Base-by-base conservation (phyloP, 1,140 invertebrate genomes). In the Himalopsyche phryganea region DNA sequence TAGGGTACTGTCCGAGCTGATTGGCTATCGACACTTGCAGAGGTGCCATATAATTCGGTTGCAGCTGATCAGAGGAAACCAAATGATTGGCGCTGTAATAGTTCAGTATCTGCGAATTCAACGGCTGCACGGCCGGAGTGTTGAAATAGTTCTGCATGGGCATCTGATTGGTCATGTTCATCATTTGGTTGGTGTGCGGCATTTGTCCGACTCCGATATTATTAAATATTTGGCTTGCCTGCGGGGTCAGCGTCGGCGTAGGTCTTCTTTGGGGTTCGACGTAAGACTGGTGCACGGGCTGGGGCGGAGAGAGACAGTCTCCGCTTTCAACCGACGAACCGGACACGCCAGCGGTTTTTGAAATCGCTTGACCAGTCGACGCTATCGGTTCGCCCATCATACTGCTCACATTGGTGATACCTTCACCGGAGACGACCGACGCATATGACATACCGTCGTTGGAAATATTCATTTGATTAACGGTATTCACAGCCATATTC, bases 1-100 rank as follows among this genome's bases (percentile, higher is more conserved):
- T 52, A 1, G 50, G 20, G 35, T 58, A 63, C 14, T 50, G 50
- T 1, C 56, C 57, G 0, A 64, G 45, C 20, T 57, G 58, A 13
- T 60, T 60, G 19, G 62, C 50, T 35, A 64, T 64, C 0, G 62
- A 64, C 11, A 64, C 62, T 40, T 64, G 62, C 44, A 64, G 20
- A 6, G 62, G 62, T 0, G 57, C 54, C 58, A 64, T 64, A 38
- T 60, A 64, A 18, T 58, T 60, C 1, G 56, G 53, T 47, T 51
- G 61, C 17, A 58, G 18, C 32, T 63, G 61, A 11, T 62, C 60
- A 10, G 40, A 32, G 13, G 41, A 18, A 7, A 40, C 52, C 7
- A 61, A 20, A 40, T 58, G 56, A 42, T 56, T 63, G 5, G 60
- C 61, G 40, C 52, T 47, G 35, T 64, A 58, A 28, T 60, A 60